Conservation (phyloP, 2,888 invertebrate genomes). For the Campoplex capitator region DNA sequence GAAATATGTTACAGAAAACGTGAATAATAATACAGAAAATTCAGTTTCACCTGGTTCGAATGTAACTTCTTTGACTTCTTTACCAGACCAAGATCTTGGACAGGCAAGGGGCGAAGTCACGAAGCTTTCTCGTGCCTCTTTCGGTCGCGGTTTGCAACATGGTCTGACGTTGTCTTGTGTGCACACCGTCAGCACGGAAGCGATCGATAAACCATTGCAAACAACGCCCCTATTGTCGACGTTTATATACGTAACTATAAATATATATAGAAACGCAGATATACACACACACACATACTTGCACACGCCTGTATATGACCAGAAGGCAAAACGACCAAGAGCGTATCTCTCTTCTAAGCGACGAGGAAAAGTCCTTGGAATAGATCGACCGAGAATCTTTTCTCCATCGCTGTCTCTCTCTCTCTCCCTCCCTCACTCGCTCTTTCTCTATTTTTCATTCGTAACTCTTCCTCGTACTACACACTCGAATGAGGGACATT, state of each 20-base stretch:
- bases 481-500: conserved; percentile 37
- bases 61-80: conserved; percentile 8
- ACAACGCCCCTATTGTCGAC: conserved; percentile 77
- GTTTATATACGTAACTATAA: conserved; percentile 11
- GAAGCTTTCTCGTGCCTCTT: conserved; percentile 72
- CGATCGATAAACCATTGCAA: conserved; percentile 79
- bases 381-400: conserved; percentile 44
- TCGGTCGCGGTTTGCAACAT: conserved; percentile 58
- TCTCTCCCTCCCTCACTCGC: neutral
- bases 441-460: neutral
- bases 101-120: conserved; percentile 70
- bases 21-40: neutral
- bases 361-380: conserved; percentile 49
- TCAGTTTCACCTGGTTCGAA: neutral
- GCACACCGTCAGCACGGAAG: conserved; percentile 72
- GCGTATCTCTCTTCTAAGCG: conserved; percentile 28
- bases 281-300: neutral
- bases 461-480: conserved; percentile 25
- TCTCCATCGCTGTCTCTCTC: neutral
- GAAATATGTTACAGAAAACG: neutral
- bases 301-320: neutral
- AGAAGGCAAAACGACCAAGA: neutral
- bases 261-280: conserved; percentile 17
- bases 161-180: conserved; percentile 66
- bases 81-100: conserved; percentile 37